phyloP scores from a whole-genome alignment of 2,888 invertebrate genomes.

The Diarsia rubi region DNA sequence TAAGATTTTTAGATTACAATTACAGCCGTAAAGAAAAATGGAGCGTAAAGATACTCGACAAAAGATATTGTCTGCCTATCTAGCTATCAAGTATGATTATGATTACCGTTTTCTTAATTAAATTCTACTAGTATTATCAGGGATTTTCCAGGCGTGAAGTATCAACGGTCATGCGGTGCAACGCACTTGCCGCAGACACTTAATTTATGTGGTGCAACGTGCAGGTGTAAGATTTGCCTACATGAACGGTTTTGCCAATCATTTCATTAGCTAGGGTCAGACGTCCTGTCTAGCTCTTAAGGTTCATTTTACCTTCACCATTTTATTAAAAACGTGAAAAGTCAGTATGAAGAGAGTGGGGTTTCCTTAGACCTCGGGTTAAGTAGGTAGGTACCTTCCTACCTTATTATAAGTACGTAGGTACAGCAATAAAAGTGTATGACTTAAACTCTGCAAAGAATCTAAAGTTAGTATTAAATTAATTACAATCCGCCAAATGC shows the following conservation, averaged over 20 bases:
- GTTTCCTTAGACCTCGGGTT: slow-evolving; percentile 1
- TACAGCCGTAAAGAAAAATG: slow-evolving; percentile 24
- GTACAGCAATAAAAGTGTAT: not conserved
- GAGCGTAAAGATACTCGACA: slow-evolving; percentile 20
- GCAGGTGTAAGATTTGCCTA: slow-evolving; percentile 36
- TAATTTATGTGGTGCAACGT: slow-evolving; percentile 45
- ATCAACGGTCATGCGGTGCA: slow-evolving; percentile 30
- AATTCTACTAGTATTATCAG: slow-evolving; percentile 32
- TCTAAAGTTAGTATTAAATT: not conserved
- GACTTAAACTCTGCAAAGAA: not conserved
- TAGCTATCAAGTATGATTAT: slow-evolving; percentile 27
- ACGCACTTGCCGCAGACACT: slow-evolving; percentile 16
- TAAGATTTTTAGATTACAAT: not conserved
- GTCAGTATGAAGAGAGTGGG: not conserved
- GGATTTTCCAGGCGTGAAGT: slow-evolving; percentile 42
- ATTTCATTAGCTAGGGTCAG: slow-evolving; percentile 39
- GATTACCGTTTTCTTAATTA: slow-evolving; percentile 26
- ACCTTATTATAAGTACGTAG: not conserved
- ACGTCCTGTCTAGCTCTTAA: slow-evolving; percentile 3
- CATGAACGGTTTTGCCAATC: slow-evolving; percentile 24
- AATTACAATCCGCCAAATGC: not conserved
- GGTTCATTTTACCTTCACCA: not conserved
- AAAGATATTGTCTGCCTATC: not conserved
- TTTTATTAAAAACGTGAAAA: slow-evolving; percentile 18
- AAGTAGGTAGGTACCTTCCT: not conserved